phyloP scores from a whole-genome alignment of 2,797 vertebrate species.

The Monodelphis domestica region DNA sequence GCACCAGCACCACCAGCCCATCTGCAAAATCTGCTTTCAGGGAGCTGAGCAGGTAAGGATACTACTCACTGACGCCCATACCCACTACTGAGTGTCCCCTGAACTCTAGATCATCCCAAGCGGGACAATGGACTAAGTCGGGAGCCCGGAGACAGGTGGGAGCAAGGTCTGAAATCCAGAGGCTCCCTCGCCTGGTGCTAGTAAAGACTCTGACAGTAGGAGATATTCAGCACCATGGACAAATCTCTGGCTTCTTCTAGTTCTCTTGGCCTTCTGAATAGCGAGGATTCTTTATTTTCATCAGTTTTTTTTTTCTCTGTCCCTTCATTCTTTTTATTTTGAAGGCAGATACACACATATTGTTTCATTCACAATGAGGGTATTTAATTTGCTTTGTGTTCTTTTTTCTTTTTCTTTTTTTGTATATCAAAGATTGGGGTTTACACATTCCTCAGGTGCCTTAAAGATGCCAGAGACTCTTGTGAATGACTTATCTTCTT shows the following conservation, averaged over 20 bases:
- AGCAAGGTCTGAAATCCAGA: not conserved
- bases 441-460: conserved; percentile 56
- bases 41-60: conserved; percentile 91
- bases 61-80: not conserved
- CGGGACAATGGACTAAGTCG: not conserved
- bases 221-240: conserved; percentile 83
- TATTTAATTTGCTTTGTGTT: not conserved
- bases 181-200: rapidly evolving
- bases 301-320: rapidly evolving
- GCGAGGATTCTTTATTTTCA: rapidly evolving
- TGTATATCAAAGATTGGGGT: conserved; percentile 12
- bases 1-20: conserved; percentile 88
- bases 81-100: not conserved
- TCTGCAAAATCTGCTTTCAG: conserved; percentile 96
- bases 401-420: not conserved
- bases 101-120: not conserved
- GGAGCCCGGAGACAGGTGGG: not conserved
- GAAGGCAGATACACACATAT: not conserved
- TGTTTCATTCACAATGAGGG: not conserved
- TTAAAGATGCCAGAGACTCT: not conserved
- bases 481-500: conserved; percentile 12
- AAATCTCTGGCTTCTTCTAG: conserved; percentile 47
- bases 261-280: rapidly evolving
- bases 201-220: not conserved
- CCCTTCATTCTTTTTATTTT: not conserved